Evolutionary conservation across 2,797 vertebrate genomes (phyloP).

Genomic region (Rhinoraja longicauda): DNA sequence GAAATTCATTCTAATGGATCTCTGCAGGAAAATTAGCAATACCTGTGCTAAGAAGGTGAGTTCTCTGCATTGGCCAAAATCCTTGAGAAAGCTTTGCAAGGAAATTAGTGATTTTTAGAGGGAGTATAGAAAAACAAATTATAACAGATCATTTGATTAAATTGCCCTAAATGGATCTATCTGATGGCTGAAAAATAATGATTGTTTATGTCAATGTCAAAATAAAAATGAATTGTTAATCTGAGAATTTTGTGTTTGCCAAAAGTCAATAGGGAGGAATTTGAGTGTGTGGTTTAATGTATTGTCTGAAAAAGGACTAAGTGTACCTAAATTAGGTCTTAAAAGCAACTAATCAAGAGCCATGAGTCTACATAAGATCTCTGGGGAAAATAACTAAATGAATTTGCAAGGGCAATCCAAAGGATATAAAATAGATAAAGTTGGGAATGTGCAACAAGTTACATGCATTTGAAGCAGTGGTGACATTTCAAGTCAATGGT

Average conservation of each 20-base stretch:
- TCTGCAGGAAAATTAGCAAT: neutral
- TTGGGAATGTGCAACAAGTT: too few species aligned
- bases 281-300: neutral
- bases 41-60: neutral
- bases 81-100: too few species aligned
- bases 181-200: neutral
- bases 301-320: neutral
- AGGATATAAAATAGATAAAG: neutral
- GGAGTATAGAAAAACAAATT: neutral
- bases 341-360: neutral
- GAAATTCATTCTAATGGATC: neutral
- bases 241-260: neutral
- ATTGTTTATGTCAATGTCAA: neutral
- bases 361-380: neutral
- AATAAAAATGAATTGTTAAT: neutral
- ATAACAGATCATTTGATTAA: neutral
- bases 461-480: too few species aligned
- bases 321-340: neutral
- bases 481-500: too few species aligned
- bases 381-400: neutral
- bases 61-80: neutral
- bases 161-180: neutral
- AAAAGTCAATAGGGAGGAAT: neutral
- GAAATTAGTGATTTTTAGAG: neutral
- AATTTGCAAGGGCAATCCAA: too few species aligned